Evolutionary conservation across 2,888 invertebrate genomes (phyloP).

Genomic region (Portevinia maculata): DNA sequence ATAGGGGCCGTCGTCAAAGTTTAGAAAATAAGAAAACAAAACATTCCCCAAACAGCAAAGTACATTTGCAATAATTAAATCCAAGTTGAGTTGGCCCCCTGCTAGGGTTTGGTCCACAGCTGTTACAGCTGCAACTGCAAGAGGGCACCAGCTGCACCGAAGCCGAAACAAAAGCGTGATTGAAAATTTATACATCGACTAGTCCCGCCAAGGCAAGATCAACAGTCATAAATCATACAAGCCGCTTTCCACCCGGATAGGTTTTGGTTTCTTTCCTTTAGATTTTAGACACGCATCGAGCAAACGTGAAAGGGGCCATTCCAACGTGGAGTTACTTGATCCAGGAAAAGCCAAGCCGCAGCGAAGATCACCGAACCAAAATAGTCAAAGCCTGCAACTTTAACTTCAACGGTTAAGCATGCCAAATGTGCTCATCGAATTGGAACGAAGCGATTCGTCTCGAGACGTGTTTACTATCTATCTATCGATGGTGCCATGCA

Average conservation of each 20-base stretch:
- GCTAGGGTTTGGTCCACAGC: conserved; percentile 40
- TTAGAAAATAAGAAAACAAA: conserved; percentile 14
- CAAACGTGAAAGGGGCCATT: conserved; percentile 71
- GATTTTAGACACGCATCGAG: conserved; percentile 63
- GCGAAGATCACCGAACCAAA: conserved; percentile 52
- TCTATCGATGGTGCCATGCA: conserved; percentile 37
- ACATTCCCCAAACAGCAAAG: conserved; percentile 19
- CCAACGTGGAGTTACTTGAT: conserved; percentile 55
- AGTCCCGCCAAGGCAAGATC: conserved; percentile 56
- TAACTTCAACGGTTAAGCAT: conserved; percentile 58
- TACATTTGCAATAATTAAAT: conserved; percentile 74
- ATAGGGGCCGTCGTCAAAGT: conserved; percentile 37
- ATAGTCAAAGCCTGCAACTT: conserved; percentile 42
- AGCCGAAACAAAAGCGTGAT: conserved; percentile 67
- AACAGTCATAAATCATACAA: conserved; percentile 72
- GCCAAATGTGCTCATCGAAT: conserved; percentile 78
- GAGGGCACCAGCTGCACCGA: conserved; percentile 49
- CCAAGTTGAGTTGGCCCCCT: conserved; percentile 55
- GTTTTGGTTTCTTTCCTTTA: conserved; percentile 34
- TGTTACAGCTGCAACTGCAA: conserved; percentile 1
- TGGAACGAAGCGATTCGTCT: conserved; percentile 81
- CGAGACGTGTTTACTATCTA: conserved; percentile 60
- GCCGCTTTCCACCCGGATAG: conserved; percentile 64
- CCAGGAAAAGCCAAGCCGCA: conserved; percentile 62
- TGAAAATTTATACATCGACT: conserved; percentile 63